These are phyloP conservation scores for Agapornis roseicollis DNA, from an alignment of 2,113 vertebrate species.

Conservation along the genomic window DNA sequence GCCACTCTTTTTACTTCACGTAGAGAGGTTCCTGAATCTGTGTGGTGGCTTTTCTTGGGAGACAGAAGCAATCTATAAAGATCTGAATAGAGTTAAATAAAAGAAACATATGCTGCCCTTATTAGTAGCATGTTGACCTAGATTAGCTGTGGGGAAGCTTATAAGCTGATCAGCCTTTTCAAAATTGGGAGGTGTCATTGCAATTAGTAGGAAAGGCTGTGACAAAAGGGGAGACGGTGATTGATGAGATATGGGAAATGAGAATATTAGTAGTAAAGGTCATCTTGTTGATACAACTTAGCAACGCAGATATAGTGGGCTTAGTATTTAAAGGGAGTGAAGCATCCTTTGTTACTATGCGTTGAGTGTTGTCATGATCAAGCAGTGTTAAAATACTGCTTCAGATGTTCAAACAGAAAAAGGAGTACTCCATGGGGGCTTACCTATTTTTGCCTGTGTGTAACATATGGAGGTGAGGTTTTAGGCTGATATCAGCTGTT, in stretches of 20 bases:
- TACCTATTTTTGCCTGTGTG: background rate
- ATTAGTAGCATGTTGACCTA: constrained; percentile 64
- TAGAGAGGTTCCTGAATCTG: background rate
- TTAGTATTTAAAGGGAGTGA: background rate
- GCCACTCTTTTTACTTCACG: background rate
- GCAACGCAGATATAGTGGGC: background rate
- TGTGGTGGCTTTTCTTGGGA: background rate
- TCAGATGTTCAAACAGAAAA: background rate
- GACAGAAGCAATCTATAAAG: background rate
- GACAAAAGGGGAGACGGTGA: background rate
- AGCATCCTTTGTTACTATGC: background rate
- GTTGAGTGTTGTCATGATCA: background rate
- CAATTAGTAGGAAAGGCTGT: constrained; percentile 47
- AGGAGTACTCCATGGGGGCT: background rate
- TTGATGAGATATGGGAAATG: background rate
- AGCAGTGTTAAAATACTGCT: background rate
- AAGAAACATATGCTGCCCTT: constrained; percentile 63
- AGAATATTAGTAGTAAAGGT: background rate
- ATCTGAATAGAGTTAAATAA: background rate
- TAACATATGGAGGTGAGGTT: constrained; percentile 52
- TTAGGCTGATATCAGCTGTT: constrained; percentile 56
- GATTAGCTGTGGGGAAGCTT: constrained; percentile 55
- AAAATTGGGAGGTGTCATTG: constrained; percentile 53
- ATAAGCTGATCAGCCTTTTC: constrained; percentile 64
- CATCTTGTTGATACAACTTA: background rate